phyloP scores from a whole-genome alignment of 2,888 invertebrate species.

The Melitaea athalia region DNA sequence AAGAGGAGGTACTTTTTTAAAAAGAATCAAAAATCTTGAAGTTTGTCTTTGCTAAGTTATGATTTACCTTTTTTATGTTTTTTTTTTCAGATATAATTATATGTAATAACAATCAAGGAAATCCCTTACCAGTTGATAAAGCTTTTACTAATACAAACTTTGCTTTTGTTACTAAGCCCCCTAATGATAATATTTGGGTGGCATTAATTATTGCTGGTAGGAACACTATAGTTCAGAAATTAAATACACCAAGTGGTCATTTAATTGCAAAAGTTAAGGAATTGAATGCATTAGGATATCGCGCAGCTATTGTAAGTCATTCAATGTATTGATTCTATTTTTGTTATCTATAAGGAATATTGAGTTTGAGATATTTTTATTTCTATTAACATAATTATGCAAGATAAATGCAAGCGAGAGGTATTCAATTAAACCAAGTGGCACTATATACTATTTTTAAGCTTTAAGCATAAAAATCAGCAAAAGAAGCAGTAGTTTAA shows the following conservation, averaged over 20 bases:
- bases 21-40: not conserved
- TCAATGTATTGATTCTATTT: slow-evolving; percentile 7
- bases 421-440: too few relatives aligned
- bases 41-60: not conserved
- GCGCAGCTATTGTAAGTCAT: slow-evolving; percentile 77
- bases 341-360: not conserved
- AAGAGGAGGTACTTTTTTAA: slow-evolving; percentile 76
- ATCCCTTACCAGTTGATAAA: slow-evolving; percentile 70
- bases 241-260: slow-evolving; percentile 79
- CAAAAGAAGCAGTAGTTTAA: too few relatives aligned
- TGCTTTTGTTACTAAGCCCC: slow-evolving; percentile 65
- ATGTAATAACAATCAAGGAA: slow-evolving; percentile 78
- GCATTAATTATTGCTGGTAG: slow-evolving; percentile 83
- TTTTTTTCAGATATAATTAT: slow-evolving; percentile 81
- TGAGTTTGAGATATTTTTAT: not conserved
- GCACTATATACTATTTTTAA: too few relatives aligned
- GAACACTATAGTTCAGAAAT: slow-evolving; percentile 82
- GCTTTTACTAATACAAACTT: slow-evolving; percentile 75
- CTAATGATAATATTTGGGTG: slow-evolving; percentile 75
- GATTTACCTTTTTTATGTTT: slow-evolving; percentile 7
- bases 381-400: not conserved
- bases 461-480: too few relatives aligned
- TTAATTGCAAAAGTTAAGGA: slow-evolving; percentile 85
- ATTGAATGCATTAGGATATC: slow-evolving; percentile 83
- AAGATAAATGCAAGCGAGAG: too few relatives aligned